Evolutionary conservation across 2,113 vertebrate genomes (phyloP).

Genomic region (Thymallus thymallus): DNA sequence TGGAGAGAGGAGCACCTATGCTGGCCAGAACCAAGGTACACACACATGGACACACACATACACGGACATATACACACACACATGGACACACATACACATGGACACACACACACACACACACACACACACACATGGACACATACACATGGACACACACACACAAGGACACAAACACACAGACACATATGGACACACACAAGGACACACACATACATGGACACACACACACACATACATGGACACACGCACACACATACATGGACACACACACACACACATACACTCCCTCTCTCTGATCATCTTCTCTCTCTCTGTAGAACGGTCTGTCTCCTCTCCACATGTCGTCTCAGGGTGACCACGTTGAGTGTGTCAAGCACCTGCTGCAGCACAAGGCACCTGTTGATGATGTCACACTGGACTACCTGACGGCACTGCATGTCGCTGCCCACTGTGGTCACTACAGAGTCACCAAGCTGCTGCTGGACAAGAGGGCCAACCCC

Average conservation of each 20-base stretch:
- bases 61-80: not conserved
- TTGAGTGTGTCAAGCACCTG: conserved; percentile 95
- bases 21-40: conserved; percentile 93
- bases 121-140: not conserved
- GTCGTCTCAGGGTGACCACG: conserved; percentile 95
- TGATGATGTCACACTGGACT: conserved; percentile 94
- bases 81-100: no score
- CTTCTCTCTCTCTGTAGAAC: conserved; percentile 71
- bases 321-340: conserved; percentile 97
- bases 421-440: conserved; percentile 93
- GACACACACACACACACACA: not conserved
- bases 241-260: not conserved
- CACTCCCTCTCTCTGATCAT: not conserved
- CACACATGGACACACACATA: conserved; percentile 10
- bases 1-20: conserved; percentile 91
- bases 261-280: not conserved
- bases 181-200: not conserved
- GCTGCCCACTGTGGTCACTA: conserved; percentile 97
- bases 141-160: not conserved
- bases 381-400: conserved; percentile 94
- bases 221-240: not conserved
- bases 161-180: not conserved
- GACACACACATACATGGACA: not conserved
- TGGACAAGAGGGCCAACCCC: conserved; percentile 97
- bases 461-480: conserved; percentile 92